Evolutionary conservation across 53 echinoderm and acorn worm genomes (phyloP).

Genomic region (Luidia sarsii): DNA sequence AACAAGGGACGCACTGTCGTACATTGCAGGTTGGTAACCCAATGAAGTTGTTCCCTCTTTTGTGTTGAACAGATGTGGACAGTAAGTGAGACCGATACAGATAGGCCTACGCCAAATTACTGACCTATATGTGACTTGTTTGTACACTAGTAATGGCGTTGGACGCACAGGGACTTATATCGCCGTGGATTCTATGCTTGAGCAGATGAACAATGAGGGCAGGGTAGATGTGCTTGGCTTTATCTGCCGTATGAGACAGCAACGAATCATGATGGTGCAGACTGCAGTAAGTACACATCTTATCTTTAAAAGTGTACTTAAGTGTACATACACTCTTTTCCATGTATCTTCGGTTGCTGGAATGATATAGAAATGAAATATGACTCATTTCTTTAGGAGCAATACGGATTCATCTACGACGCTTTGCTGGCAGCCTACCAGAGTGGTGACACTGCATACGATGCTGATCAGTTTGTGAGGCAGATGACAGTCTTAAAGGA

Average conservation of each 20-base stretch:
- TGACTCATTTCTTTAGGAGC: conserved; percentile 65
- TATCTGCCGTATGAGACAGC: conserved; percentile 59
- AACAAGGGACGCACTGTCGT: not conserved
- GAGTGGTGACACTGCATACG: conserved; percentile 57
- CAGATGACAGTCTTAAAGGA: conserved; percentile 42
- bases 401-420: conserved; percentile 74
- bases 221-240: conserved; percentile 68
- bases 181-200: conserved; percentile 72
- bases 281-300: conserved; percentile 58
- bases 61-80: too few species aligned
- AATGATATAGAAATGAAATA: too few species aligned
- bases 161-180: conserved; percentile 18
- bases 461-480: not conserved
- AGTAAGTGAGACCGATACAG: too few species aligned
- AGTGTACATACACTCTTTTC: too few species aligned
- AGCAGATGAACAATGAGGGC: conserved; percentile 46
- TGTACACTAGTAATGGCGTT: not conserved
- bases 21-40: not conserved
- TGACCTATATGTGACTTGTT: too few species aligned
- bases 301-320: too few species aligned
- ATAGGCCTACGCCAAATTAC: too few species aligned
- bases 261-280: conserved; percentile 76
- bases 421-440: conserved; percentile 66
- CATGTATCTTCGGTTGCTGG: too few species aligned
- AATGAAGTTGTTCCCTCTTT: too few species aligned